Conservation (phyloP, 1,140 invertebrate species). For the Polypedilum vanderplanki region DNA sequence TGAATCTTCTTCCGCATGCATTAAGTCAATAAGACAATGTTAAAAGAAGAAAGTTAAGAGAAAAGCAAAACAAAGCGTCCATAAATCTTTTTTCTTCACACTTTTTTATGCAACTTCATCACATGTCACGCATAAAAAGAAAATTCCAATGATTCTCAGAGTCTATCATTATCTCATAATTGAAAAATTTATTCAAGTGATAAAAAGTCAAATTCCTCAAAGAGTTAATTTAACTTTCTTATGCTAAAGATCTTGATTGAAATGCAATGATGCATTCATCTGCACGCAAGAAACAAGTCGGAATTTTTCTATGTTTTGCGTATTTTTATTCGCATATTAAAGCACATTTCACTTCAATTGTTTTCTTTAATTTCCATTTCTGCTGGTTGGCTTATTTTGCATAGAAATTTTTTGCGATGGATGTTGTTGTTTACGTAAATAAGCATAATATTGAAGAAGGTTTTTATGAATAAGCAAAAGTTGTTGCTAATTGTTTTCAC, state of each 20-base stretch:
- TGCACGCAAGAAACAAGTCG: neutral
- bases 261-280: neutral
- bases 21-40: too few species aligned
- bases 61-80: too few species aligned
- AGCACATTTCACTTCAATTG: constrained; percentile 9
- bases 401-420: neutral
- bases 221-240: too few species aligned
- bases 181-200: too few species aligned
- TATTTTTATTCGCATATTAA: neutral
- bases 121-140: too few species aligned
- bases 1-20: too few species aligned
- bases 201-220: too few species aligned
- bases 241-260: neutral
- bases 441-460: neutral
- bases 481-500: neutral
- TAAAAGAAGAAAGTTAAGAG: too few species aligned
- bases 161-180: too few species aligned
- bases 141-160: too few species aligned
- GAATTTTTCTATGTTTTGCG: constrained; percentile 19
- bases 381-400: neutral
- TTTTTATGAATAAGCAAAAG: neutral
- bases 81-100: too few species aligned
- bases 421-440: neutral
- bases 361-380: neutral
- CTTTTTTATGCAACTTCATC: too few species aligned